phyloP scores from a whole-genome alignment of 2,888 invertebrate species.

The Acanthosoma haemorrhoidale region DNA sequence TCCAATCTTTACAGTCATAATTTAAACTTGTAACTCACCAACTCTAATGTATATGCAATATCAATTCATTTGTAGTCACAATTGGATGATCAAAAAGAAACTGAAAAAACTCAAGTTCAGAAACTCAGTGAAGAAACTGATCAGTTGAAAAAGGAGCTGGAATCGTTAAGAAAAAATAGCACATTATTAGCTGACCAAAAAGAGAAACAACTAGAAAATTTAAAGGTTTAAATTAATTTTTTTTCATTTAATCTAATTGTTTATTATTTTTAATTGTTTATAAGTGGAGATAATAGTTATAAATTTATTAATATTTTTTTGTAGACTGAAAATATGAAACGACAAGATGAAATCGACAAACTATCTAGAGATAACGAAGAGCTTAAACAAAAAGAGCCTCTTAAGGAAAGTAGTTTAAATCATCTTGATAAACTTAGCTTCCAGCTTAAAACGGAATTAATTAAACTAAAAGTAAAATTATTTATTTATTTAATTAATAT shows the following conservation, averaged over 20 bases:
- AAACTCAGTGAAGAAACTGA: slow-evolving; percentile 44
- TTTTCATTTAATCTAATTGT: no score
- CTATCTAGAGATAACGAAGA: slow-evolving; percentile 33
- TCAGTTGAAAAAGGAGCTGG: slow-evolving; percentile 44
- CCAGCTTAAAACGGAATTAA: slow-evolving; percentile 39
- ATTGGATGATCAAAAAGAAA: slow-evolving; percentile 20
- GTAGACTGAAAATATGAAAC: slow-evolving; percentile 29
- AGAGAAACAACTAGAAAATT: neutral
- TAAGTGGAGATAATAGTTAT: neutral
- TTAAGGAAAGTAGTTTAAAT: slow-evolving; percentile 24
- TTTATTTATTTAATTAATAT: slow-evolving; percentile 30
- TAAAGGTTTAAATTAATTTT: neutral
- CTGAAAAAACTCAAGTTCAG: slow-evolving; percentile 34
- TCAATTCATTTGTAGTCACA: slow-evolving; percentile 13
- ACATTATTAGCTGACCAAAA: slow-evolving; percentile 16
- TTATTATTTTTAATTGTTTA: no score
- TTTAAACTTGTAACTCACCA: no score
- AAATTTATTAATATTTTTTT: slow-evolving; percentile 17
- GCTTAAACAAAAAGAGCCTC: neutral
- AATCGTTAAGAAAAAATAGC: slow-evolving; percentile 8
- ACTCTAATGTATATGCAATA: no score
- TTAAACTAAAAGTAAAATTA: slow-evolving; percentile 40
- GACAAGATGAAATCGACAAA: slow-evolving; percentile 37
- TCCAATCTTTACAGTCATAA: no score
- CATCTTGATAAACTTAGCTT: slow-evolving; percentile 28